These are phyloP conservation scores for Myotis yumanensis DNA, from an alignment of 2,113 vertebrate genomes.

Conservation along the genomic window DNA sequence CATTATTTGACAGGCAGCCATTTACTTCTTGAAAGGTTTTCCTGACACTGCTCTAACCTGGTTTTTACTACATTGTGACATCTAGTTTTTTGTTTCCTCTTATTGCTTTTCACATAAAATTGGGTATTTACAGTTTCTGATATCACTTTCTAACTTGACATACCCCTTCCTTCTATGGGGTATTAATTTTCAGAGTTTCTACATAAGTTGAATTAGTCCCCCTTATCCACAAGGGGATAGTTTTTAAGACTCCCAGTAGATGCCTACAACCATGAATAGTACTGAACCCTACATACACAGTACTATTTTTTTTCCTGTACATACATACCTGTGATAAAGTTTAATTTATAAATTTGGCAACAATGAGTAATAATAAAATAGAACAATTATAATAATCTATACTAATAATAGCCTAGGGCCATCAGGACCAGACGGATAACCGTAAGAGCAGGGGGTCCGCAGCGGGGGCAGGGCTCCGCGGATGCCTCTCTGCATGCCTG, in stretches of 20 bases:
- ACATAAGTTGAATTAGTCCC: neutral
- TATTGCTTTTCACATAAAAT: constrained; percentile 56
- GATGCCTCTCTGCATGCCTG: too few relatives aligned
- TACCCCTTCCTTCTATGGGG: neutral
- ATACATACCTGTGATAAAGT: neutral
- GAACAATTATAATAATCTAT: neutral
- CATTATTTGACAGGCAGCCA: constrained; percentile 16
- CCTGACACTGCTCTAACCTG: constrained; percentile 13
- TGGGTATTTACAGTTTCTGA: constrained; percentile 33
- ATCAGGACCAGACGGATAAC: too few relatives aligned
- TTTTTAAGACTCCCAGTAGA: neutral
- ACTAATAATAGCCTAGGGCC: too few relatives aligned
- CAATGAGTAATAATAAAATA: neutral
- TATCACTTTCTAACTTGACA: constrained; percentile 25
- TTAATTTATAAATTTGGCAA: neutral
- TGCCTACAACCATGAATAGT: neutral
- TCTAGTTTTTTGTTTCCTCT: neutral
- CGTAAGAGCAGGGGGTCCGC: too few relatives aligned
- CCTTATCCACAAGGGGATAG: neutral
- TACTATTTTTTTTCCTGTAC: neutral
- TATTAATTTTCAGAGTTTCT: constrained; percentile 30
- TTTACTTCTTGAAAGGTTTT: constrained; percentile 7
- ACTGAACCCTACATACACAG: neutral
- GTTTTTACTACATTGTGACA: constrained; percentile 41
- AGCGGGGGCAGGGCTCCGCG: too few relatives aligned